Evolutionary conservation across 2,113 vertebrate species (phyloP), one percentile per base, ranked within the genome.

Genomic region (Ranitomeya imitator): DNA sequence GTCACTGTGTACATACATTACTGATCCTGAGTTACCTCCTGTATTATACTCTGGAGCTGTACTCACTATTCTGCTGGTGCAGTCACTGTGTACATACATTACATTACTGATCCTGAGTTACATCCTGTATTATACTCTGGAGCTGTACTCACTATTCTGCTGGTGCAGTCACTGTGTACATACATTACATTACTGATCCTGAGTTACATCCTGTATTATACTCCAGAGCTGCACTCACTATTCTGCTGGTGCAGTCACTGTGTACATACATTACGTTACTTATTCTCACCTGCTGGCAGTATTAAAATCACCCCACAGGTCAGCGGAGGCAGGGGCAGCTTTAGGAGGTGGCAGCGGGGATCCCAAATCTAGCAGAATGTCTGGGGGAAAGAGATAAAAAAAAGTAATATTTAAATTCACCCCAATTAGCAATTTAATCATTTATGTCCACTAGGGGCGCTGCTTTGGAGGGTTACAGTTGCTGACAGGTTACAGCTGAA

Each of bases 271-370:
- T 31, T 31, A 31, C 26, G 26, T 31, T 31, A 31, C 26, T 31
- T 31, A 21, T 7, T 19, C 73, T 96, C 96, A 98, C 96, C 97
- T 97, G 63, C 96, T 92, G 37, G 97, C 95, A 82, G 96, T 96
- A 85, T 95, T 97, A 90, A 99, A 99, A 87, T 99, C 97, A 90
- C 97, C 97, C 98, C 97, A 99, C 91, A 99, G 93, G 91, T 99
- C 97, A 88, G 92, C 92, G 54, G 90, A 88, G 83, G 92, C 86
- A 78, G 86, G 86, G 23, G 92, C 90, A 73, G 91, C 89, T 3
- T 92, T 93, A 74, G 92, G 89, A 16, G 91, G 85, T 78, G 95
- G 90, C 55, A 91, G 91, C 76, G 95, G 93, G 89, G 94, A 92
- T 85, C 94, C 94, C 82, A 96, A 90, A 88, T 96, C 95, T 93